Evolutionary conservation across 2,113 vertebrate genomes (phyloP).

Genomic region (Parotia lawesii): DNA sequence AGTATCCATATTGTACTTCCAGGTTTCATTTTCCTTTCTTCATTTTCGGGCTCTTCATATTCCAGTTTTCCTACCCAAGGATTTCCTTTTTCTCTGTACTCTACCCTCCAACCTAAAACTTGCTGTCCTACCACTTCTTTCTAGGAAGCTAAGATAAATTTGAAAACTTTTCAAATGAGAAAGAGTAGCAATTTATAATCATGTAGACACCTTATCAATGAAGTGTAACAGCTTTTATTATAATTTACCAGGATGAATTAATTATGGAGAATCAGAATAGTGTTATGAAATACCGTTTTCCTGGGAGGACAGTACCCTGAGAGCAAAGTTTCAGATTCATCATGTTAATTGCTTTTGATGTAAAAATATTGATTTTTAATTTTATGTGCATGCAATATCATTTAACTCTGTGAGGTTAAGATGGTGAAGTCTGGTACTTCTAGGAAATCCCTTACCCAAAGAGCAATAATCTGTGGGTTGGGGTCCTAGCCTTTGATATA

Average conservation of each 20-base stretch:
- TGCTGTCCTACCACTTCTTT: not conserved
- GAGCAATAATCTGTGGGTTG: not conserved
- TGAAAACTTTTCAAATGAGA: not conserved
- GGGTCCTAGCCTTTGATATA: not conserved
- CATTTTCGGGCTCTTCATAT: fast-evolving
- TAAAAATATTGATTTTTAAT: not conserved
- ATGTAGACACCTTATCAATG: not conserved
- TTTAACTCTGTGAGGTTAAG: not conserved
- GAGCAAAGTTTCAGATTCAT: not conserved
- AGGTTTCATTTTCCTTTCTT: not conserved
- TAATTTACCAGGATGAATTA: not conserved
- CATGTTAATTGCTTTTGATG: not conserved
- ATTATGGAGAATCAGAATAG: not conserved
- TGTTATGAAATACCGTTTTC: not conserved
- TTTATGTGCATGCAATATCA: not conserved
- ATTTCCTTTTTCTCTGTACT: not conserved
- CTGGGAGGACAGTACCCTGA: not conserved
- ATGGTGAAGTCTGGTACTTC: not conserved
- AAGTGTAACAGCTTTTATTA: not conserved
- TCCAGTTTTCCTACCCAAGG: not conserved
- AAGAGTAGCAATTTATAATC: not conserved
- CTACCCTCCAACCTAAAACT: not conserved
- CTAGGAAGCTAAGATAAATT: not conserved
- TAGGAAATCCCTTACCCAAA: not conserved
- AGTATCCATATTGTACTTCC: not conserved